Base-by-base conservation (phyloP, 2,797 vertebrate species). In the Hirundo rustica region DNA sequence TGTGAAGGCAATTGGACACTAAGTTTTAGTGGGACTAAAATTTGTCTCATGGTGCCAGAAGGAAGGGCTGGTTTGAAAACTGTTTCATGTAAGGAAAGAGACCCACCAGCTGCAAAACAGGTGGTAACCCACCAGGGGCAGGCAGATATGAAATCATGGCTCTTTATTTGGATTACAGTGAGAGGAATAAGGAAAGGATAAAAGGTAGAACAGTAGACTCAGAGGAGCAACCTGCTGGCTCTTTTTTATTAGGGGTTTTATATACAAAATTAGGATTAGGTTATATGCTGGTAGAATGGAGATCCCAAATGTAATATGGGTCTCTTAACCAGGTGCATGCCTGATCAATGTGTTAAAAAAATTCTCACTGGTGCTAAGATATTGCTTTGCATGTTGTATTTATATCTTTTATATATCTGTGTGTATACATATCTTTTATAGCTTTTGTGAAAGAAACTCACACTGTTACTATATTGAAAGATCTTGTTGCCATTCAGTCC, bases 41-140 rank as follows among this genome's bases (percentile, higher is more conserved):
- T 91, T 91, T 91, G 40, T 25, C 60, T 60, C 10, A 3, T 7
- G 20, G 51, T 93, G 79, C 79, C 82, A 92, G 55, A 81, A 64
- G 58, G 38, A 71, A 96, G 38, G 78, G 62, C 67, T 94, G 70
- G 5, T 81, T 88, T 80, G 54, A 81, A 85, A 93, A 85, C 10
- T 55, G 78, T 55, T 77, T 48, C 78, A 15, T 64, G 60, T 20
- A 44, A 85, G 76, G 80, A 62, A 65, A 60, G 58, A 87, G n/a
- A 89, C 36, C 57, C 71, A 85, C 40, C 80, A 82, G 88, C 90
- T 96, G 93, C 92, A 92, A 95, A 92, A 53, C 88, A 95, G 92
- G 94, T 93, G 91, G 89, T 67, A 83, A 85, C 88, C n/a, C 92
- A 76, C 89, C 88, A 87, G 85, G 87, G 76, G 72, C 65, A 81